Evolutionary conservation across 2,797 vertebrate genomes (phyloP), one percentile per base, ranked within the genome.

Genomic region (Melanotaenia pygmaea): DNA sequence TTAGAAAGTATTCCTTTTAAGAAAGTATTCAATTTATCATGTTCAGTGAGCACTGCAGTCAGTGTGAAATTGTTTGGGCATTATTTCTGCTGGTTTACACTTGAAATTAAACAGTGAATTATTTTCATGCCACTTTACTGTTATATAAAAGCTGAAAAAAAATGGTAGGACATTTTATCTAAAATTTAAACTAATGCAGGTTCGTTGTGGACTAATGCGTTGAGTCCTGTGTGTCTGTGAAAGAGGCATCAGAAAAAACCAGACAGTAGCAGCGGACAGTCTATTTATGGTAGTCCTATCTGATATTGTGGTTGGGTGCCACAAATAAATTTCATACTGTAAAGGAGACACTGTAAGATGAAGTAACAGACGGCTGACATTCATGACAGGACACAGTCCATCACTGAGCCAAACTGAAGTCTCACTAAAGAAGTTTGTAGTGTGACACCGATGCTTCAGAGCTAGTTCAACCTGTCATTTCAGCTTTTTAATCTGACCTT

Each of bases 321-420:
- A 71, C 64, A 75, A 81, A 90, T 91, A 82, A 87, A 84, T 86
- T 18, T 74, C 85, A 92, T 80, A 76, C 69, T 86, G 86, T 85
- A 77, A 59, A 60, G 81, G 84, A 78, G 77, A 84, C 71, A 68
- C 67, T 84, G 76, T 70, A 60, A 63, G 81, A 73, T 90, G 88
- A 89, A 80, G 89, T 83, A 82, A 86, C 70, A 0, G 24, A n/a
- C 69, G 56, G 65, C 56, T 83, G 73, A 34, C 54, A 65, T 67
- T 76, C 72, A 61, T 75, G 72, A 69, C 62, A 18, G 56, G 71
- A 81, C 76, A 70, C 67, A 59, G 71, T 77, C 43, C 67, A 57
- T 66, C 65, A 67, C 47, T 82, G 72, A 82, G 64, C 68, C 57
- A 64, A 66, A 69, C 63, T 60, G 37, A 64, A 76, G 30, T 26